Evolutionary conservation across 30 jellyfish, hydroid and myxozoan species (phyloP).

Genomic region (Rhopilema esculentum): DNA sequence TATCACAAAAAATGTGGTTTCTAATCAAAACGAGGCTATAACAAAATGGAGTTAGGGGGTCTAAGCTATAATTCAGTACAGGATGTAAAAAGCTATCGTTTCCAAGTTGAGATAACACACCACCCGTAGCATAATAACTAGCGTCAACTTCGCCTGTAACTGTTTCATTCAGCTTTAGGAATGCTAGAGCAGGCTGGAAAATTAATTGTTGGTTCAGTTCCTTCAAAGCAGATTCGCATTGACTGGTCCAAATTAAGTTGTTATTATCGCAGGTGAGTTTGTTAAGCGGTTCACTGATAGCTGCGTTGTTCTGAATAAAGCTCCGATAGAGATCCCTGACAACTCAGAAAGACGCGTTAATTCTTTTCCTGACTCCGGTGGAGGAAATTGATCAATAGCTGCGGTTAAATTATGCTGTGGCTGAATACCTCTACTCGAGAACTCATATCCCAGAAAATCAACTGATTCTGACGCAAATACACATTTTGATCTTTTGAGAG

Average conservation of each 20-base stretch:
- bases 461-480: constrained; percentile 47
- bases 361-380: constrained; percentile 55
- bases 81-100: constrained; percentile 41
- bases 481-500: constrained; percentile 55
- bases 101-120: constrained; percentile 44
- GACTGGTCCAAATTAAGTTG: constrained; percentile 47
- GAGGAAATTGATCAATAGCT: constrained; percentile 25
- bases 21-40: too few relatives aligned
- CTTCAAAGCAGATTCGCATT: constrained; percentile 47
- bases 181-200: constrained; percentile 42
- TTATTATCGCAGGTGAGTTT: constrained; percentile 46
- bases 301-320: constrained; percentile 40
- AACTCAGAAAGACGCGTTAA: constrained; percentile 15
- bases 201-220: constrained; percentile 35
- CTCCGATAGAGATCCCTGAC: constrained; percentile 48
- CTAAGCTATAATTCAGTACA: too few relatives aligned
- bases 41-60: too few relatives aligned
- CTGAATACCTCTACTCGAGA: constrained; percentile 53
- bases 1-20: too few relatives aligned
- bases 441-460: constrained; percentile 58
- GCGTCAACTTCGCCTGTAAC: constrained; percentile 52
- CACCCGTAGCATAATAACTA: constrained; percentile 50
- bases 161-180: constrained; percentile 50
- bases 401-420: constrained; percentile 61
- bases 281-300: constrained; percentile 50